phyloP scores from a whole-genome alignment of 2,113 vertebrate species.

The Melanocharis versteri region DNA sequence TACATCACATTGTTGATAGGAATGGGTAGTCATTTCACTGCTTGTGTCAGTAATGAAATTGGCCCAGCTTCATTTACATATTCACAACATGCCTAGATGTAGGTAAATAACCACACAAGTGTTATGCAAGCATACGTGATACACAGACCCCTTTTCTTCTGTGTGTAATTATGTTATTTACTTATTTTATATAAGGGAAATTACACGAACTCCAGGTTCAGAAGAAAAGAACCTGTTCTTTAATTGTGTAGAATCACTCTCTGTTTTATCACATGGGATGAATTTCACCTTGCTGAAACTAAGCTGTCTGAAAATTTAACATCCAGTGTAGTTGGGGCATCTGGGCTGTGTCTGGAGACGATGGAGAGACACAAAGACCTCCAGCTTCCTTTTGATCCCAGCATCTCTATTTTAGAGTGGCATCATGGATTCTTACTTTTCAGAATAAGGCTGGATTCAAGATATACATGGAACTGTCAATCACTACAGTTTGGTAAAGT shows the following conservation, averaged over 20 bases:
- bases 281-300: background rate
- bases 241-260: background rate
- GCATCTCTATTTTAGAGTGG: background rate
- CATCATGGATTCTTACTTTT: rapidly evolving
- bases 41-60: background rate
- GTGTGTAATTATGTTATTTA: background rate
- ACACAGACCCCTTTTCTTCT: background rate
- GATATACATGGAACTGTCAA: background rate
- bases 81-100: background rate
- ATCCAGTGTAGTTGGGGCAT: background rate
- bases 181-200: background rate
- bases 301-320: background rate
- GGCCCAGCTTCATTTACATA: background rate
- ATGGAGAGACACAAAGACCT: background rate
- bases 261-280: background rate
- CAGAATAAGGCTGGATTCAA: background rate
- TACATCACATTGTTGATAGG: background rate
- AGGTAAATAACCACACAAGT: background rate
- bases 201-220: background rate
- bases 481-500: background rate
- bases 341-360: background rate
- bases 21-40: background rate
- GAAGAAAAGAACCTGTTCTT: background rate
- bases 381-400: background rate
- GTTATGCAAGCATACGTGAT: background rate